Conservation (phyloP, 2,888 invertebrate species). For the Aphrophora alni region DNA sequence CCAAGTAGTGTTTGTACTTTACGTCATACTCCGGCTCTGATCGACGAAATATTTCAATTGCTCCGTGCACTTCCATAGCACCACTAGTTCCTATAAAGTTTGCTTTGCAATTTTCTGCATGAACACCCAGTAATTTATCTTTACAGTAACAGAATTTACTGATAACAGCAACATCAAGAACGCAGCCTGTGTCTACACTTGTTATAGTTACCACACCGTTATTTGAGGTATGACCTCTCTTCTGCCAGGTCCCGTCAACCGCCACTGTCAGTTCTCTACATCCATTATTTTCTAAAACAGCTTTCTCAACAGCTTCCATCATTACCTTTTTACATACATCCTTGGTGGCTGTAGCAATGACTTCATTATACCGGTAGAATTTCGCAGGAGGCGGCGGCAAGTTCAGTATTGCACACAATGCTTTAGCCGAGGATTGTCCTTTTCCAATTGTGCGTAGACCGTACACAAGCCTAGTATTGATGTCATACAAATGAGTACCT, state of each 20-base stretch:
- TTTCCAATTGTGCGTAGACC: background rate
- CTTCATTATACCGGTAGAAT: background rate
- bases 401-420: background rate
- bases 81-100: too few relatives aligned
- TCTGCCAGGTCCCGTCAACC: constrained; percentile 17
- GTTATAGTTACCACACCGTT: constrained; percentile 16
- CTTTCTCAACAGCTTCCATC: constrained; percentile 1
- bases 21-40: too few relatives aligned
- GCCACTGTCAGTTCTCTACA: background rate
- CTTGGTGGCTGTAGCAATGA: background rate
- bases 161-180: background rate
- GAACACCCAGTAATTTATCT: too few relatives aligned
- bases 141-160: constrained; percentile 9
- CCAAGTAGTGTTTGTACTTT: too few relatives aligned
- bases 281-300: background rate
- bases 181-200: constrained; percentile 14
- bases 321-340: background rate
- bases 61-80: too few relatives aligned
- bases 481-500: constrained; percentile 4
- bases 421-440: background rate
- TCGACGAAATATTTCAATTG: too few relatives aligned
- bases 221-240: background rate
- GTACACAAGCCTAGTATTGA: constrained; percentile 21
- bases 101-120: too few relatives aligned
- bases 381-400: background rate